These are phyloP conservation scores for Anoncus sp. DNA, from an alignment of 2,888 invertebrate genomes.

Conservation along the genomic window DNA sequence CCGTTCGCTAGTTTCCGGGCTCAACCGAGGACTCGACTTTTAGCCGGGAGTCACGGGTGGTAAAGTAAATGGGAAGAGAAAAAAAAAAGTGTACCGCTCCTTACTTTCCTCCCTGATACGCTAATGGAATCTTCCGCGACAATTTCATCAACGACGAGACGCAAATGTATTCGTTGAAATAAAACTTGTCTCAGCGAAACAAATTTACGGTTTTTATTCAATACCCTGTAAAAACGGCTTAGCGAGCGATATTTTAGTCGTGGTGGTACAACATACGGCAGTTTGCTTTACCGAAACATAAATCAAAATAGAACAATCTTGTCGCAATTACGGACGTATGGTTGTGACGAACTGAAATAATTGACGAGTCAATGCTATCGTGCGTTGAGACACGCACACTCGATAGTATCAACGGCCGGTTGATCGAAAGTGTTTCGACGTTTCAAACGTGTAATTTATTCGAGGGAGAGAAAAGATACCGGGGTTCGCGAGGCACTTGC, in stretches of 20 bases:
- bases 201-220: too few relatives aligned
- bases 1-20: conserved; percentile 46
- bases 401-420: too few relatives aligned
- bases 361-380: too few relatives aligned
- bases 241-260: neutral
- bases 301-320: too few relatives aligned
- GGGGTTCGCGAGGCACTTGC: conserved; percentile 62
- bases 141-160: too few relatives aligned
- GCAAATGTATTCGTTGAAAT: neutral
- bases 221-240: neutral
- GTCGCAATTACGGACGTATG: too few relatives aligned
- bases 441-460: conserved; percentile 55
- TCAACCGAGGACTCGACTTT: conserved; percentile 39
- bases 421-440: too few relatives aligned
- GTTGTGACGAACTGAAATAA: too few relatives aligned
- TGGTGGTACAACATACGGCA: neutral
- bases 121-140: too few relatives aligned
- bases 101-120: neutral
- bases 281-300: conserved; percentile 46
- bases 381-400: too few relatives aligned
- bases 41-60: conserved; percentile 39
- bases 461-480: conserved; percentile 48
- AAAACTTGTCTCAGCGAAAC: too few relatives aligned
- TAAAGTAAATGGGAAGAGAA: conserved; percentile 9
- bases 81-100: neutral